phyloP scores from a whole-genome alignment of 1,140 invertebrate species.

The Trinorchestia longiramus region DNA sequence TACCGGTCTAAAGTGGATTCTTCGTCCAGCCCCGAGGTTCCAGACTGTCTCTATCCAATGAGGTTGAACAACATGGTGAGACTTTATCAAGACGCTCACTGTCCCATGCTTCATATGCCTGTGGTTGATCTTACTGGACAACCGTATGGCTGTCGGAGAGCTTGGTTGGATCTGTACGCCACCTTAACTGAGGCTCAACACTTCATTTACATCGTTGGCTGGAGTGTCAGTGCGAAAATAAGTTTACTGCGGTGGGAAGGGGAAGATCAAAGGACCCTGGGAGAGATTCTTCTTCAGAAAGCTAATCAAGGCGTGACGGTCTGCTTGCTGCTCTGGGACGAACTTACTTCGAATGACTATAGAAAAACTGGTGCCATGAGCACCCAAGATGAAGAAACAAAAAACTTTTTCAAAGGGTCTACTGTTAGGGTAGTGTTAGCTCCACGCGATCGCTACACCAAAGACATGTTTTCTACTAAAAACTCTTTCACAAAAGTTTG shows the following conservation, averaged over 20 bases:
- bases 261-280: constrained; percentile 62
- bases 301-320: constrained; percentile 65
- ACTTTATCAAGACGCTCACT: constrained; percentile 67
- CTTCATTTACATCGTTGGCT: constrained; percentile 66
- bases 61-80: constrained; percentile 61
- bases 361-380: constrained; percentile 62
- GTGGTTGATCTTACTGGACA: constrained; percentile 53
- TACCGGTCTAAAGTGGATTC: constrained; percentile 61
- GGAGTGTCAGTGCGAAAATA: constrained; percentile 66
- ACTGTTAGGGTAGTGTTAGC: constrained; percentile 63
- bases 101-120: constrained; percentile 60
- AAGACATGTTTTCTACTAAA: constrained; percentile 66
- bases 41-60: constrained; percentile 64
- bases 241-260: constrained; percentile 61
- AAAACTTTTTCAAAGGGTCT: constrained; percentile 62
- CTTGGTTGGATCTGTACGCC: constrained; percentile 64
- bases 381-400: constrained; percentile 65
- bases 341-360: constrained; percentile 65
- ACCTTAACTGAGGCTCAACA: constrained; percentile 65
- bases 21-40: constrained; percentile 61
- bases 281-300: constrained; percentile 65
- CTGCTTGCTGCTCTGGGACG: constrained; percentile 66
- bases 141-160: constrained; percentile 58
- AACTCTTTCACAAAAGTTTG: constrained; percentile 63
- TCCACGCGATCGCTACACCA: constrained; percentile 60